Conservation (phyloP, 1,140 invertebrate species). For the Platorchestia sp. region DNA sequence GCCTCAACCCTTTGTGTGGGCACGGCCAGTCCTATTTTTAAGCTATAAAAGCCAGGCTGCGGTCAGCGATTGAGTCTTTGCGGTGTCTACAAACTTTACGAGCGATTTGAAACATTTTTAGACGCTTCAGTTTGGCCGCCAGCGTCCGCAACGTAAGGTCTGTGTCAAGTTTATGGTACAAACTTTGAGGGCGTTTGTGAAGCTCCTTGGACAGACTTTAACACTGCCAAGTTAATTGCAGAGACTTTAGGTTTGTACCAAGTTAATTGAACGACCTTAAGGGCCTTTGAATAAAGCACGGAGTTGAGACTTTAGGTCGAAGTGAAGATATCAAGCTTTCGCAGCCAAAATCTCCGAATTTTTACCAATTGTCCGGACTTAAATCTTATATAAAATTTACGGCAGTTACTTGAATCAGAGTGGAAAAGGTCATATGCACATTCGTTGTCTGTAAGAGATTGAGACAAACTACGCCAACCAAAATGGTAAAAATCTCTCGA, state of each 20-base stretch:
- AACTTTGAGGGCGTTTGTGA: not conserved
- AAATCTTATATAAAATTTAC: too few relatives aligned
- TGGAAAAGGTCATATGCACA: too few relatives aligned
- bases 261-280: not conserved
- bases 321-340: too few relatives aligned
- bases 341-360: too few relatives aligned
- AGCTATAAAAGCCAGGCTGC: slow-evolving; percentile 40
- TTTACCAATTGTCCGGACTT: too few relatives aligned
- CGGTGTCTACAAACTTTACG: slow-evolving; percentile 22
- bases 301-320: not conserved
- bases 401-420: too few relatives aligned
- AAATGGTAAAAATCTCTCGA: too few relatives aligned
- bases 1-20: not conserved
- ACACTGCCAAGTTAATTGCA: too few relatives aligned
- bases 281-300: not conserved
- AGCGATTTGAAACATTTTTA: not conserved
- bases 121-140: not conserved
- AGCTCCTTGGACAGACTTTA: not conserved
- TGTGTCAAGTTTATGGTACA: not conserved
- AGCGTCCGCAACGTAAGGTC: not conserved
- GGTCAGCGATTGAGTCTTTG: slow-evolving; percentile 52
- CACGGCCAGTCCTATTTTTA: not conserved
- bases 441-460: too few relatives aligned
- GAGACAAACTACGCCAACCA: too few relatives aligned
- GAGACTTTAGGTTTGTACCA: not conserved